Evolutionary conservation across 2,113 vertebrate genomes (phyloP).

Genomic region (Burhinus bistriatus): DNA sequence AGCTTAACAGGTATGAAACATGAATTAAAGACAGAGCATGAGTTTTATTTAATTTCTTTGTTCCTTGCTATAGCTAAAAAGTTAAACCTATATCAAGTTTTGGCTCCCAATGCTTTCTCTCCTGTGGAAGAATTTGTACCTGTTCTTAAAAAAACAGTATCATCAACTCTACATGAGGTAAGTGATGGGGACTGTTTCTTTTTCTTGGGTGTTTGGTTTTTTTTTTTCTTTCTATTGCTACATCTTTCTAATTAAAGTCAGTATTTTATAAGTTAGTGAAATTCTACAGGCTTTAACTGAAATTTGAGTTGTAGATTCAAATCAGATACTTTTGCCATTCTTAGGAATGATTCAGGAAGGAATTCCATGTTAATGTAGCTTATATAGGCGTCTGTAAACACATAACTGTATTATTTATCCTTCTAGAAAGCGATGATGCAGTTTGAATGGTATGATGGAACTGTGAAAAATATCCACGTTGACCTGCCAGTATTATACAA

Average conservation of each 20-base stretch:
- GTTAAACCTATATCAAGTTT: conserved; percentile 80
- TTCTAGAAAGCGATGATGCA: conserved; percentile 79
- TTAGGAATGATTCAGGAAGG: neutral
- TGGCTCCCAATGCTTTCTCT: conserved; percentile 79
- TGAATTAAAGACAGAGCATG: neutral
- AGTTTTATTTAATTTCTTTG: neutral
- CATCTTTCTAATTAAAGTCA: neutral
- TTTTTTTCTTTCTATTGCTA: neutral
- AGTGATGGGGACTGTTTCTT: neutral
- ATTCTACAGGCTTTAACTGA: neutral
- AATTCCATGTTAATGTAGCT: neutral
- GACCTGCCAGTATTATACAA: conserved; percentile 73
- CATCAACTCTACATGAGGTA: conserved; percentile 79
- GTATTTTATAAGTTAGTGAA: neutral
- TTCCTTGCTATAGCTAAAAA: conserved; percentile 74
- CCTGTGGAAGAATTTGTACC: conserved; percentile 79
- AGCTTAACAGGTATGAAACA: neutral
- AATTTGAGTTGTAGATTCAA: neutral
- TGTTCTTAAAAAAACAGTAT: conserved; percentile 79
- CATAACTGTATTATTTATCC: neutral
- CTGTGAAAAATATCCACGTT: conserved; percentile 81
- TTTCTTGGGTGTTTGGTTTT: neutral
- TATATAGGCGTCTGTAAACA: neutral
- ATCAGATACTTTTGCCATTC: neutral
- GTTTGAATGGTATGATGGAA: conserved; percentile 83